phyloP scores from a whole-genome alignment of 1,140 invertebrate genomes.

The Marisa cornuarietis region DNA sequence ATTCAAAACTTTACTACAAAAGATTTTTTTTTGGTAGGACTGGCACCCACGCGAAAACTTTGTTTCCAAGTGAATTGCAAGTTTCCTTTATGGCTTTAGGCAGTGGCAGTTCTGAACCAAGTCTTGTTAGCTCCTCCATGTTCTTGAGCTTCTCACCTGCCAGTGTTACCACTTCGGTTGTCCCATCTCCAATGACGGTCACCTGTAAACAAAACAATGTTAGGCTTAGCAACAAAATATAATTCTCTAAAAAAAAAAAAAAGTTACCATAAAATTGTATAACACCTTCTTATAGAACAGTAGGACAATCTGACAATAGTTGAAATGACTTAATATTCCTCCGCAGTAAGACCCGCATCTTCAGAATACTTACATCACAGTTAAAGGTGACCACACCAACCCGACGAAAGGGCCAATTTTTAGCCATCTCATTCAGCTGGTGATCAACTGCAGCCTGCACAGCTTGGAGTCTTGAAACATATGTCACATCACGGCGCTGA shows the following conservation, averaged over 20 bases:
- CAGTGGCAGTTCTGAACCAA: constrained; percentile 38
- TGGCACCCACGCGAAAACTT: constrained; percentile 52
- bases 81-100: constrained; percentile 48
- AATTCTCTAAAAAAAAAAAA: too few relatives aligned
- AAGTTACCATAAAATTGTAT: too few relatives aligned
- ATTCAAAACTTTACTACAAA: not conserved
- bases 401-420: constrained; percentile 54
- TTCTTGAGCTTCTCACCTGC: constrained; percentile 53
- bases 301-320: not conserved
- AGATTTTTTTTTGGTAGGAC: not conserved
- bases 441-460: constrained; percentile 64
- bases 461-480: constrained; percentile 57
- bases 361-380: constrained; percentile 48
- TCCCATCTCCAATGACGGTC: constrained; percentile 54
- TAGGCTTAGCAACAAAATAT: not conserved
- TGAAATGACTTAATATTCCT: too few relatives aligned
- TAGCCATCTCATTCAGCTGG: constrained; percentile 58
- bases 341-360: too few relatives aligned
- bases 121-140: constrained; percentile 39
- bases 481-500: constrained; percentile 54
- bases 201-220: constrained; percentile 41
- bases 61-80: constrained; percentile 44
- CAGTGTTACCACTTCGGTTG: constrained; percentile 39
- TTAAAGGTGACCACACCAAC: constrained; percentile 60
- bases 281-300: too few relatives aligned